Conservation (phyloP, 1,140 invertebrate genomes). For the Neelides sp. region DNA sequence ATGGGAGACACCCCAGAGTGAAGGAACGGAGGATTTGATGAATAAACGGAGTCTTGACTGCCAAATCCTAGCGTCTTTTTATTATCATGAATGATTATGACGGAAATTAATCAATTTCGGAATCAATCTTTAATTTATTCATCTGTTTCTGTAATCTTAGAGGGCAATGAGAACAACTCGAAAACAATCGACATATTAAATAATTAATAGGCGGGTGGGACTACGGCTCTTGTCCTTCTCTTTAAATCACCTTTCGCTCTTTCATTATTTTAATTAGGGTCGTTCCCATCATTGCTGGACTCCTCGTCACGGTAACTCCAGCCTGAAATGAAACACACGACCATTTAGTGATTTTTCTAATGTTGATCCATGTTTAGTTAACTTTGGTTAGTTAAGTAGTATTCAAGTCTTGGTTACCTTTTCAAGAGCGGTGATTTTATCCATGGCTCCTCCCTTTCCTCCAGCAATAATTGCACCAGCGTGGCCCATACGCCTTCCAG, state of each 20-base stretch:
- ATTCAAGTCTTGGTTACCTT: conserved; percentile 43
- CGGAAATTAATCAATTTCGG: too few relatives aligned
- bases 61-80: too few relatives aligned
- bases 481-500: conserved; percentile 95
- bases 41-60: too few relatives aligned
- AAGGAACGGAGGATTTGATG: too few relatives aligned
- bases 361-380: not conserved
- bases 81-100: too few relatives aligned
- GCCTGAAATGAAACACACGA: conserved; percentile 42
- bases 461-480: conserved; percentile 98
- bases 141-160: too few relatives aligned
- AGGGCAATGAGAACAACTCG: too few relatives aligned
- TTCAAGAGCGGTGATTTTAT: conserved; percentile 94
- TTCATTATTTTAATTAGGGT: conserved; percentile 78
- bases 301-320: conserved; percentile 85
- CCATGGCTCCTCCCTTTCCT: conserved; percentile 93
- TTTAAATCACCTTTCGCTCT: conserved; percentile 11
- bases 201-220: too few relatives aligned
- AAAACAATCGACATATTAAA: too few relatives aligned
- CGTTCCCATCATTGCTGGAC: conserved; percentile 90
- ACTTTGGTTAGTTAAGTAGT: not conserved
- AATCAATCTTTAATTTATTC: too few relatives aligned
- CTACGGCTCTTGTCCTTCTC: too few relatives aligned
- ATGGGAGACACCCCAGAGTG: too few relatives aligned
- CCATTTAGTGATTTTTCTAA: not conserved